Conservation (phyloP, 1,140 invertebrate species). For the Episyrphus balteatus region DNA sequence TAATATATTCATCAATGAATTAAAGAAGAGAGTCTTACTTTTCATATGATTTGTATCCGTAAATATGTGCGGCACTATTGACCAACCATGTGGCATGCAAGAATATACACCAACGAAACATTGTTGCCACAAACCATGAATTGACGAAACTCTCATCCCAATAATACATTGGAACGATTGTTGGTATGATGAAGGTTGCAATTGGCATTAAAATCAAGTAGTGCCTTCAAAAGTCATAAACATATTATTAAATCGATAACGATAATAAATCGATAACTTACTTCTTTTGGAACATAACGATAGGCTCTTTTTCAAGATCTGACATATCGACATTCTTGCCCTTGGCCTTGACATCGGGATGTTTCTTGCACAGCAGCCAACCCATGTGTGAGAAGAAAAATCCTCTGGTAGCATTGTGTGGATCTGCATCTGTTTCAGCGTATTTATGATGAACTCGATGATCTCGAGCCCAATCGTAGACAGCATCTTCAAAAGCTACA, state of each 20-base stretch:
- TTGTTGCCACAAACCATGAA: slow-evolving; percentile 3
- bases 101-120: slow-evolving; percentile 45
- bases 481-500: slow-evolving; percentile 36
- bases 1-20: not conserved
- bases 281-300: slow-evolving; percentile 53
- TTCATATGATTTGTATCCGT: slow-evolving; percentile 49
- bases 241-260: not conserved
- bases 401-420: slow-evolving; percentile 46
- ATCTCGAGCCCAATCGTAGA: slow-evolving; percentile 38
- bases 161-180: slow-evolving; percentile 50
- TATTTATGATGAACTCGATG: slow-evolving; percentile 50
- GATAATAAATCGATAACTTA: slow-evolving; percentile 16
- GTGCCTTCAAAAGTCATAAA: slow-evolving; percentile 32
- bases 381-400: slow-evolving; percentile 50
- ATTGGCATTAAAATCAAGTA: slow-evolving; percentile 52
- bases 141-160: slow-evolving; percentile 40
- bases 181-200: slow-evolving; percentile 55
- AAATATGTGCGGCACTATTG: slow-evolving; percentile 52
- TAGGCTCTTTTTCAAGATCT: slow-evolving; percentile 52
- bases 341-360: slow-evolving; percentile 44
- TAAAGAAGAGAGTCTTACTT: slow-evolving; percentile 24
- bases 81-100: slow-evolving; percentile 58
- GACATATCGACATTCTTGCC: slow-evolving; percentile 51
- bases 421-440: slow-evolving; percentile 49
- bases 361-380: slow-evolving; percentile 44